Base-by-base conservation (phyloP, 2,113 vertebrate genomes). In the Rutilus rutilus region DNA sequence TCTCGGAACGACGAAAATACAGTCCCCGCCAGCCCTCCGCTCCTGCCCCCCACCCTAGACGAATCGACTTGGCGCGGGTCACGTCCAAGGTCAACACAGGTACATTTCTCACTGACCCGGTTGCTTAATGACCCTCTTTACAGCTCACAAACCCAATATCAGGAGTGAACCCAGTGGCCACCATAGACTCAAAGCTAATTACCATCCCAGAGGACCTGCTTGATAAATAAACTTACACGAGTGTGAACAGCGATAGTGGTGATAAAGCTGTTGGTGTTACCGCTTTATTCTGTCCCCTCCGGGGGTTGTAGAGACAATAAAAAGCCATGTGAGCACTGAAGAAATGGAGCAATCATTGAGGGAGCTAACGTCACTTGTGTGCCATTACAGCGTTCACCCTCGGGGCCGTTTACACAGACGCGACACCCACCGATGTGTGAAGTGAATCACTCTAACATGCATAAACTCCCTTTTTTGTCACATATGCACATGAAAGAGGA, bases 51-150 rank as follows among this genome's bases (percentile, higher is more conserved):
- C 93, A 95, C 54, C 94, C 94, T 88, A 97, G 94, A 67, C 92
- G 89, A 60, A 89, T 94, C 2, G 95, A 97, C 82, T 89, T 96
- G 39, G 93, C 95, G 0, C 95, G 93, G 0, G 0, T 97, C 77
- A 96, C 95, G 1, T 95, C 97, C n/a, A 98, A 96, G 93, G 93
- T 97, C 39, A 97, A 97, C 85, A 95, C 97, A 90, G 97, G 97
- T 99, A 93, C 90, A 91, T 88, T 0, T 74, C 69, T 39, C 25
- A 54, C 73, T 76, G 23, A 50, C n/a, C 59, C 1, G 5, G 27
- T 52, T 82, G 25, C 50, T 83, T 83, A 73, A 39, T 83, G 50
- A 73, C 25, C 30, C 65, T 36, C 50, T 39, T 73, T 73, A 57
- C 64, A 54, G 45, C 27, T 25, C 23, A 36, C 65, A 36, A 83